Percentiles rank a stretch among this genome's conserved stretches.
These are phyloP conservation scores for Lampris megalopsis DNA, from an alignment of 2,113 vertebrate genomes.

Conservation along the genomic window DNA sequence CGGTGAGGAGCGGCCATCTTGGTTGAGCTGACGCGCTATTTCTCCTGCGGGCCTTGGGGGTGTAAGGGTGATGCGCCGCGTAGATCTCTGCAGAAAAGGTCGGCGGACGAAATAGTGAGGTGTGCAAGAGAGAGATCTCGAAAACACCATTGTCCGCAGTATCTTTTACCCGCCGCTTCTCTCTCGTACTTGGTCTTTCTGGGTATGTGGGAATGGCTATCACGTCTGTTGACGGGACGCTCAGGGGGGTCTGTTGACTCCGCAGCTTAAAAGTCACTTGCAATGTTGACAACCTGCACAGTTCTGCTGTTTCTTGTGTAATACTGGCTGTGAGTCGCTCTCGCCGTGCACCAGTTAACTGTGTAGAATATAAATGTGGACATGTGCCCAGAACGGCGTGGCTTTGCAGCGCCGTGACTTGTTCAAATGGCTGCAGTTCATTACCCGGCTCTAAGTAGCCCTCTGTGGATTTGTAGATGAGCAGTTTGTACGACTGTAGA, in stretches of 20 bases:
- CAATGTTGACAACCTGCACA: too few species aligned
- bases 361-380: neutral
- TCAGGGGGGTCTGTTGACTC: too few species aligned
- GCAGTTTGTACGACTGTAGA: conserved; percentile 32
- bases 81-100: conserved; percentile 11
- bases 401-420: neutral
- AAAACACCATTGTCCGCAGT: conserved; percentile 4
- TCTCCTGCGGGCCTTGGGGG: conserved; percentile 41
- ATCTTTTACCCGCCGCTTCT: neutral
- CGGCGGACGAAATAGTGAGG: conserved; percentile 49
- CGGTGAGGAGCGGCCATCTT: conserved; percentile 20
- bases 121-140: conserved; percentile 39
- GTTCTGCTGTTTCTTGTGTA: too few species aligned
- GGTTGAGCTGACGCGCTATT: conserved; percentile 38
- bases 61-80: conserved; percentile 25
- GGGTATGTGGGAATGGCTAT: too few species aligned
- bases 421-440: neutral
- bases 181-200: too few species aligned
- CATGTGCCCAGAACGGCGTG: neutral
- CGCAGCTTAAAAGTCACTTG: too few species aligned
- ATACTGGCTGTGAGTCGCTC: too few species aligned
- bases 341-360: too few species aligned
- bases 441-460: neutral
- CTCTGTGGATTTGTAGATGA: conserved; percentile 29
- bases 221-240: too few species aligned